Evolutionary conservation across 2,888 invertebrate species (phyloP).

Genomic region (Hesperia comma): DNA sequence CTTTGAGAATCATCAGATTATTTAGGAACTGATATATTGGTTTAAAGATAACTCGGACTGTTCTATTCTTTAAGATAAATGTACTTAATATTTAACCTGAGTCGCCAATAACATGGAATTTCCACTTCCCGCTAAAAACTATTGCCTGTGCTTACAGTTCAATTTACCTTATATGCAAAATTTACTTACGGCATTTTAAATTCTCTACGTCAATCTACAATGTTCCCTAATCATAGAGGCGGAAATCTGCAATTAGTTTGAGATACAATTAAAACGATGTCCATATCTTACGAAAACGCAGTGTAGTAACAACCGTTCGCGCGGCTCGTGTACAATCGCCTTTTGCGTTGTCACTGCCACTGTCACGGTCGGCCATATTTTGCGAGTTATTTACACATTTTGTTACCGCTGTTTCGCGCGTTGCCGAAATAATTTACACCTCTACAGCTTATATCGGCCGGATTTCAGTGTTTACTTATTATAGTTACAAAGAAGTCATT

Average conservation of each 20-base stretch:
- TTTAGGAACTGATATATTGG: neutral
- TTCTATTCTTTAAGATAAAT: neutral
- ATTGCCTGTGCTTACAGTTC: no score
- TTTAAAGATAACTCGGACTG: neutral
- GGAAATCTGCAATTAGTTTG: no score
- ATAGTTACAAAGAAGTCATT: slow-evolving; percentile 29
- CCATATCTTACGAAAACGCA: no score
- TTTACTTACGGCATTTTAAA: no score
- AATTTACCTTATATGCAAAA: no score
- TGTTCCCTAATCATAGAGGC: no score
- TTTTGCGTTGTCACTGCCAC: slow-evolving; percentile 48
- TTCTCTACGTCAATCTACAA: no score
- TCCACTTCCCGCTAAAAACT: no score
- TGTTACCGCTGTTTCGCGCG: slow-evolving; percentile 8
- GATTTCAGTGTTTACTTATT: slow-evolving; percentile 13
- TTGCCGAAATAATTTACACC: slow-evolving; percentile 13
- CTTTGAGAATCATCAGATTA: neutral
- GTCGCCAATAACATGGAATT: no score
- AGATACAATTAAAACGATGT: no score
- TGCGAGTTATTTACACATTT: slow-evolving; percentile 42
- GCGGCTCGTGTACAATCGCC: neutral
- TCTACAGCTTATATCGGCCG: neutral
- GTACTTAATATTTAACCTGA: no score
- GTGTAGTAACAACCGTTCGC: neutral
- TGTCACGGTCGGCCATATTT: slow-evolving; percentile 59